These are phyloP conservation scores for Drosophila acutilabella DNA, from an alignment of 2,888 invertebrate species.

Conservation along the genomic window DNA sequence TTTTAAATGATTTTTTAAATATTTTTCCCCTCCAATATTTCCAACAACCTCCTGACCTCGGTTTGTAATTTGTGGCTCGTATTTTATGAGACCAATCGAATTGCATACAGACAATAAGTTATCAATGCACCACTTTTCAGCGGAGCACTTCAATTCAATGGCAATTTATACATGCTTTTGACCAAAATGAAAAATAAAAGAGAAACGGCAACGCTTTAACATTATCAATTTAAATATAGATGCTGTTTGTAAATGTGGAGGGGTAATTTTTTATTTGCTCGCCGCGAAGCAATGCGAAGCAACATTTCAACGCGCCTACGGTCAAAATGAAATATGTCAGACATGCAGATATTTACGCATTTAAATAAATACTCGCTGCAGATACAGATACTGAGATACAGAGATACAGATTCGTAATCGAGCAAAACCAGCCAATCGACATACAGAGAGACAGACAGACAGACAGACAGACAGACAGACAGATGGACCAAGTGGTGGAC, in stretches of 20 bases:
- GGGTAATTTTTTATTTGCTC: constrained; percentile 55
- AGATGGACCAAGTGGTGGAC: constrained; percentile 26
- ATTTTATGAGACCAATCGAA: constrained; percentile 31
- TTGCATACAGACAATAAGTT: constrained; percentile 12
- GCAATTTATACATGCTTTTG: constrained; percentile 45
- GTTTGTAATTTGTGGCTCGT: constrained; percentile 49
- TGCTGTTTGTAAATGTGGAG: constrained; percentile 25
- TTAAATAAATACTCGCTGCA: constrained; percentile 68
- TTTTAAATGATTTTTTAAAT: background rate
- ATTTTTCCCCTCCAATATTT: background rate
- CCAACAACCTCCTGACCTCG: constrained; percentile 21
- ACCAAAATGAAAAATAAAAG: constrained; percentile 23
- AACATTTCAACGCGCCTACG: constrained; percentile 76
- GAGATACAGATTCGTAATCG: constrained; percentile 43
- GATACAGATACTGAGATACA: constrained; percentile 13
- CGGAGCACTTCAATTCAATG: constrained; percentile 43
- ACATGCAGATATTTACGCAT: constrained; percentile 74
- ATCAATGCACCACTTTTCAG: constrained; percentile 45
- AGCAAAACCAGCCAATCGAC: constrained; percentile 53
- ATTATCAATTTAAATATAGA: constrained; percentile 54
- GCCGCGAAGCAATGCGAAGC: constrained; percentile 51
- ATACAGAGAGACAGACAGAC: constrained; percentile 17
- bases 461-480: constrained; percentile 10
- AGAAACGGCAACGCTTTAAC: constrained; percentile 40
- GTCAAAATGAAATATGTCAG: constrained; percentile 69